Conservation (phyloP, 2,113 vertebrate species). For the Lycaon pictus region DNA sequence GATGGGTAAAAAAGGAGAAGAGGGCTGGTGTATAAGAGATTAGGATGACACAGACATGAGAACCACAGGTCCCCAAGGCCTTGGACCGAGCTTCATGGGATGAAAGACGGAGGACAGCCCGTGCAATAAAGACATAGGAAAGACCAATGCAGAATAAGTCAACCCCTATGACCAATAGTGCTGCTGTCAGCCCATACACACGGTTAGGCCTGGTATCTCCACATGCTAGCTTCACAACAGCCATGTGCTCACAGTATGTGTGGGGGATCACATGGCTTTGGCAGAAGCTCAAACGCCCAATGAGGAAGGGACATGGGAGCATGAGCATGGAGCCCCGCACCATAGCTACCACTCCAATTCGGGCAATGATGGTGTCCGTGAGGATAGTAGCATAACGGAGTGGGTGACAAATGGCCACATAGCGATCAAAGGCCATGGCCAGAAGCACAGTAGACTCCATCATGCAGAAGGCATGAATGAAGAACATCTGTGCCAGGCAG, state of each 20-base stretch:
- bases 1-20: constrained; percentile 82
- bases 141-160: constrained; percentile 78
- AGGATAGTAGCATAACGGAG: constrained; percentile 76
- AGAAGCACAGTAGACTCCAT: constrained; percentile 80
- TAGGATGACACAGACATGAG: constrained; percentile 83
- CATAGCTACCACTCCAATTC: constrained; percentile 70
- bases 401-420: constrained; percentile 81
- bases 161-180: constrained; percentile 79
- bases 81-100: constrained; percentile 79
- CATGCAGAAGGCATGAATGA: constrained; percentile 81
- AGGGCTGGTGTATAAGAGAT: constrained; percentile 83
- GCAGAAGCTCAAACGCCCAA: constrained; percentile 80
- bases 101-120: constrained; percentile 73
- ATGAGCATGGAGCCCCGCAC: constrained; percentile 75
- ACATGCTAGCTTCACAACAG: constrained; percentile 83
- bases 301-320: constrained; percentile 80
- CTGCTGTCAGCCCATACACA: constrained; percentile 75
- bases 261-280: constrained; percentile 79
- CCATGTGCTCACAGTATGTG: constrained; percentile 85
- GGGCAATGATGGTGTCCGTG: constrained; percentile 63
- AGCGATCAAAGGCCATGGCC: constrained; percentile 83
- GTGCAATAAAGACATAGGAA: constrained; percentile 77
- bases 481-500: constrained; percentile 83
- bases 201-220: constrained; percentile 79
- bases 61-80: constrained; percentile 80